These are phyloP conservation scores for Argyresthia goedartella DNA, from an alignment of 2,888 invertebrate genomes.

Conservation along the genomic window DNA sequence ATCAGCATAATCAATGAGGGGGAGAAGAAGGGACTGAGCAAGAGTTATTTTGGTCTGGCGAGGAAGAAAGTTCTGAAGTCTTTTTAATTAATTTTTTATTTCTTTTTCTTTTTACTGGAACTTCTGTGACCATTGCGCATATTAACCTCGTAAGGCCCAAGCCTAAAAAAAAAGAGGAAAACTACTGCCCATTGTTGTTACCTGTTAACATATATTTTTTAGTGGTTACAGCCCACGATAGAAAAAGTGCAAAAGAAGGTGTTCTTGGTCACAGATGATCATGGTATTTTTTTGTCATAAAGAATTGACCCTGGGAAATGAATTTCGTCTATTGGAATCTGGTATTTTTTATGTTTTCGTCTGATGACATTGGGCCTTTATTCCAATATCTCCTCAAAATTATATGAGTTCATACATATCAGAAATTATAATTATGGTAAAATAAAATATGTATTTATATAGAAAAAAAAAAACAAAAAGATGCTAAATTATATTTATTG, in stretches of 20 bases:
- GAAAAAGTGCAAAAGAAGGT: background rate
- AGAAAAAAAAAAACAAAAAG: background rate
- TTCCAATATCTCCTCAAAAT: background rate
- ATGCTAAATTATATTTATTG: background rate
- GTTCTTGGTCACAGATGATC: background rate
- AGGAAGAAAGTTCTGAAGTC: too few species aligned
- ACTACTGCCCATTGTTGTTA: background rate
- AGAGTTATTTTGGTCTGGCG: too few species aligned
- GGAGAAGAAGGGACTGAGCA: too few species aligned
- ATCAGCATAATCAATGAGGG: too few species aligned
- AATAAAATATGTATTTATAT: background rate
- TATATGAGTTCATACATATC: background rate
- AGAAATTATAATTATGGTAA: background rate
- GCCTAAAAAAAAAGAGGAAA: background rate
- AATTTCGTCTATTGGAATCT: background rate
- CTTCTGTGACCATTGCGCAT: too few species aligned
- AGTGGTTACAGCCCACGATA: background rate
- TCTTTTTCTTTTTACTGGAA: too few species aligned
- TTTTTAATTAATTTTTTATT: too few species aligned
- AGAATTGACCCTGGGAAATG: background rate
- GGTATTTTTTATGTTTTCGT: background rate
- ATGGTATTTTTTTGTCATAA: background rate
- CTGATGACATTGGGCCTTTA: too few species aligned
- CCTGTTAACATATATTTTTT: background rate
- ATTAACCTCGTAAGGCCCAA: background rate